Percentiles rank a stretch among this genome's conserved stretches.
These are phyloP conservation scores for Rhizomys pruinosus DNA, from an alignment of 2,113 vertebrate species.

Conservation along the genomic window DNA sequence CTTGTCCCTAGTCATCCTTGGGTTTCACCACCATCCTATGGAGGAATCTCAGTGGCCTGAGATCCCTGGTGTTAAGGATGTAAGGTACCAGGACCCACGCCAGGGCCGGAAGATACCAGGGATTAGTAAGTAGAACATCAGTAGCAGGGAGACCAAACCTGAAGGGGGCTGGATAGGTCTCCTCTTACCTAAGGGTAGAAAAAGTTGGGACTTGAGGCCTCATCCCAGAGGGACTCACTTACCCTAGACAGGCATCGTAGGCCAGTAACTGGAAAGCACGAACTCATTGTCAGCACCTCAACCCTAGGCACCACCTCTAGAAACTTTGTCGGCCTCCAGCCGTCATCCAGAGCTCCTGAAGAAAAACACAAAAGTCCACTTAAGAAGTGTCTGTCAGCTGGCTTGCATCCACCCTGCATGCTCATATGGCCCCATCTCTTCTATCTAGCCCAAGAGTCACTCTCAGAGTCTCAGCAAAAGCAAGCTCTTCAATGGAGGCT, in stretches of 20 bases:
- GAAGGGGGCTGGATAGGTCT: not conserved
- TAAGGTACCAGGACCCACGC: not conserved
- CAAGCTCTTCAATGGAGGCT: not conserved
- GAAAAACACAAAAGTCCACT: constrained; percentile 20
- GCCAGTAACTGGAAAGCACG: constrained; percentile 84
- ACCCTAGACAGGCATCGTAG: constrained; percentile 87
- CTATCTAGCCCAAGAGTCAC: not conserved
- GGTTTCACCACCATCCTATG: not conserved
- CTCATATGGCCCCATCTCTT: not conserved
- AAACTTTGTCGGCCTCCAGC: constrained; percentile 31
- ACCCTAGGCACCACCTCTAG: constrained; percentile 22
- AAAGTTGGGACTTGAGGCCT: not conserved
- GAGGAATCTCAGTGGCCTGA: not conserved
- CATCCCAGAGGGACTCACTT: constrained; percentile 69
- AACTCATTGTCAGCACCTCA: constrained; percentile 78
- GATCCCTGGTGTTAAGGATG: not conserved
- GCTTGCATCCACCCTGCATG: too few species aligned
- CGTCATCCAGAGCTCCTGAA: constrained; percentile 60
- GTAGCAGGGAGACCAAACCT: not conserved
- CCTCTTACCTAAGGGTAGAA: not conserved
- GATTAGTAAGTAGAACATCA: not conserved
- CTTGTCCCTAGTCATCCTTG: not conserved
- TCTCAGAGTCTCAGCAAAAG: not conserved
- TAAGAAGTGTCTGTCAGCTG: not conserved
- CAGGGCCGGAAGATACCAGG: not conserved